phyloP scores from a whole-genome alignment of 2,113 vertebrate species.

The Aegithalos caudatus region DNA sequence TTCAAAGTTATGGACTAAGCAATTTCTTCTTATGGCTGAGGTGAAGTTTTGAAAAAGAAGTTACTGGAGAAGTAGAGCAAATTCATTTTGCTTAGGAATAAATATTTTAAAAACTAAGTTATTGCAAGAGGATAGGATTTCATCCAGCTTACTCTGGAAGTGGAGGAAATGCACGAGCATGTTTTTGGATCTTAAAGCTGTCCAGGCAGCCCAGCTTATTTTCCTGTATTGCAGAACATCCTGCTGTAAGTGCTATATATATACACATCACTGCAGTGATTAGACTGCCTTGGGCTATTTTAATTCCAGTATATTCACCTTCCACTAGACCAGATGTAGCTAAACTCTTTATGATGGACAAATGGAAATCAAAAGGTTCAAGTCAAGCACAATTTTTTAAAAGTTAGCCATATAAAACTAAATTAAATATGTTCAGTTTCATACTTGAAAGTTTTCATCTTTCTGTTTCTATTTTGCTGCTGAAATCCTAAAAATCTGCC shows the following conservation, averaged over 20 bases:
- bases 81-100: not conserved
- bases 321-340: not conserved
- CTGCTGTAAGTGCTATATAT: not conserved
- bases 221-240: not conserved
- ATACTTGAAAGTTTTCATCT: not conserved
- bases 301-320: not conserved
- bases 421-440: not conserved
- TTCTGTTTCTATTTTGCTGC: not conserved
- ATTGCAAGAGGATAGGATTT: not conserved
- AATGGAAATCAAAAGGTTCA: not conserved
- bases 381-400: not conserved
- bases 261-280: not conserved
- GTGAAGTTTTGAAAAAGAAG: not conserved
- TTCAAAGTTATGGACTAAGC: not conserved
- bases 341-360: not conserved
- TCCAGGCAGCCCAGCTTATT: not conserved
- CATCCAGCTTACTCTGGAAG: not conserved
- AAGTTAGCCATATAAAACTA: not conserved
- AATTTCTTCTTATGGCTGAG: not conserved
- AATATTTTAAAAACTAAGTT: not conserved
- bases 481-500: not conserved
- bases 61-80: not conserved
- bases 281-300: not conserved
- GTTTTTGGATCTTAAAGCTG: not conserved
- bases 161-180: not conserved